Base-by-base conservation (phyloP, 2,797 vertebrate species). In the Clarias fuscus region DNA sequence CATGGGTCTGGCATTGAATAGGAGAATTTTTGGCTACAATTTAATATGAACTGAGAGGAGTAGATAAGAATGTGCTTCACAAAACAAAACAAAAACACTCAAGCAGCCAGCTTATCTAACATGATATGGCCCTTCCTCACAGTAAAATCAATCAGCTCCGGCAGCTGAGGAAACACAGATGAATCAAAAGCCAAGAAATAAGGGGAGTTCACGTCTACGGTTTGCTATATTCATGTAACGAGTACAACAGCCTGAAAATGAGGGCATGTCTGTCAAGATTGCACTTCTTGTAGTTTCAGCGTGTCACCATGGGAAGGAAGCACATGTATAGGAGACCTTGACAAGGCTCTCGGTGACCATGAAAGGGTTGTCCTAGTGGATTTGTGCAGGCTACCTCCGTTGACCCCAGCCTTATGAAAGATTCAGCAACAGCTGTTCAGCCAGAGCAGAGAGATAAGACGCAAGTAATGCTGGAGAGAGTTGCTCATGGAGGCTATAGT, bases 381-480 rank as follows among this genome's bases (percentile, higher is more conserved):
- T 85, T 83, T 84, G 73, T 83, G 72, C 62, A 72, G 27, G 85
- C 79, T 84, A 89, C 89, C 87, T 56, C 58, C 37, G 67, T 48
- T 89, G 88, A 91, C 89, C 86, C 86, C 81, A 75, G 37, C 67
- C 87, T 90, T 90, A 91, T 91, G 83, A 90, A 91, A 88, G 82
- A 90, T 90, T 90, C 90, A 92, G 85, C 77, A 87, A 81, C 88
- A 89, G 89, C 76, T 87, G 88, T 77, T 86, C 86, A 87, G 72
- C 76, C 80, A 84, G 59, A 71, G 40, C 61, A 70, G 4, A 64
- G 80, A 71, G 24, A 89, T 80, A 87, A 62, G 81, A 75, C 5
- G 33, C n/a, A 7, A 73, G 85, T 58, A 73, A 40, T 70, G 67
- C 59, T 85, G 65, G 83, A 84, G 43, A 82, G 56, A 59, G 71